Evolutionary conservation across 2,797 vertebrate species (phyloP), one percentile per base, ranked within the genome.

Genomic region (Sus cebifrons): DNA sequence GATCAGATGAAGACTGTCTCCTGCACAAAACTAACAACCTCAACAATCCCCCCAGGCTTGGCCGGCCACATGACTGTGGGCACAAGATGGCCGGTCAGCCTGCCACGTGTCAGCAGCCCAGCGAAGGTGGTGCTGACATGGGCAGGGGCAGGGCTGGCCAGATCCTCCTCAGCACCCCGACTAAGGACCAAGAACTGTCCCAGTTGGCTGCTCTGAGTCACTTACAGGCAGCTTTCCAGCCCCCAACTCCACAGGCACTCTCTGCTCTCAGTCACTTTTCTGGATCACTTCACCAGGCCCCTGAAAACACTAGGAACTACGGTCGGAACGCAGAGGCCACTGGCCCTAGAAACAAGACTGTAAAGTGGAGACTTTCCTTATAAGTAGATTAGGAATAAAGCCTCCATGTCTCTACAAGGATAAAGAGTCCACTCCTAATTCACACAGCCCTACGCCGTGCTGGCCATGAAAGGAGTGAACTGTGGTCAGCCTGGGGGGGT

Each of bases 1-100:
- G 62, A 75, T 89, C 81, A 36, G 32, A 27, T 5, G 36, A 91
- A 95, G 92, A 95, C 86, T 32, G 36, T 68, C 65, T 81, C 84
- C 70, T 84, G 52, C 65, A 89, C 75, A 84, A 21, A 93, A 89
- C 25, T 10, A 10, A n/a, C 0, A 14, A 49, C 62, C n/a, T 4
- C 20, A 77, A 74, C 79, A 36, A 6, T 11, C 62, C 74, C 60
- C 36, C 15, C 0, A 21, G 83, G 23, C 36, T 27, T 74, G 91
- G 89, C 78, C 0, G 1, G 18, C 40, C 83, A 16, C 8, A 9
- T 23, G 40, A 65, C 65, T 11, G 4, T 36, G 68, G 20, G 13
- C 13, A 5, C 13, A 11, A 36, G 44, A 86, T 10, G 65, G 64
- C 70, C 52, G 58, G 64, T 40, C 21, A 5, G 23, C 58, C 79